These are phyloP conservation scores for Lipophrys pholis DNA, from an alignment of 2,113 vertebrate genomes.

Conservation along the genomic window DNA sequence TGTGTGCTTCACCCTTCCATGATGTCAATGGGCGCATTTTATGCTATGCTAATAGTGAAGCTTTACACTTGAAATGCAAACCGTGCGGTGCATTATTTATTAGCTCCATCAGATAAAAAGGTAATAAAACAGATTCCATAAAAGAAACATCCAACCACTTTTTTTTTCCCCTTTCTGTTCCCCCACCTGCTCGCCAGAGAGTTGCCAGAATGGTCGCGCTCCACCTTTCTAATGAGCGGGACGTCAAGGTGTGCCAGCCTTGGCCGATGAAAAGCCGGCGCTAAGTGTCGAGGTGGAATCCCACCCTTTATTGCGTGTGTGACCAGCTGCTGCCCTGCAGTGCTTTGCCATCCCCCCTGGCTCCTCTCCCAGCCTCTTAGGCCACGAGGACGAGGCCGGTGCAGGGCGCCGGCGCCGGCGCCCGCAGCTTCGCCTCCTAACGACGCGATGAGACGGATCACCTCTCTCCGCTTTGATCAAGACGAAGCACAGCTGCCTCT, in stretches of 20 bases:
- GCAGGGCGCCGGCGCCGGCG: conserved; percentile 20
- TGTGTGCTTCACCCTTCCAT: background rate
- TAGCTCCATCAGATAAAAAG: too few species aligned
- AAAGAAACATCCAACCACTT: background rate
- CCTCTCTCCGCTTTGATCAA: conserved; percentile 30
- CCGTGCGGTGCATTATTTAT: too few species aligned
- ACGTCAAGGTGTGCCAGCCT: conserved; percentile 10
- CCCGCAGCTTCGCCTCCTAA: conserved; percentile 21
- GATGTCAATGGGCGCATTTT: too few species aligned
- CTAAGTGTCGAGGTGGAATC: conserved; percentile 67
- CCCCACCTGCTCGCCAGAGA: background rate
- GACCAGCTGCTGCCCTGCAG: conserved; percentile 63
- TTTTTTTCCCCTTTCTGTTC: background rate
- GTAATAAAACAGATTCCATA: too few species aligned
- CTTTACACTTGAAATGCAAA: too few species aligned
- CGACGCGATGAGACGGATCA: conserved; percentile 45
- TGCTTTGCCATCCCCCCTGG: conserved; percentile 49
- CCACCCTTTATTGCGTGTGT: conserved; percentile 18
- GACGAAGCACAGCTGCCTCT: conserved; percentile 50
- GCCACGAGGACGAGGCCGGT: conserved; percentile 4
- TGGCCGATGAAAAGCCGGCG: conserved; percentile 36
- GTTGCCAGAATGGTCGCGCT: background rate
- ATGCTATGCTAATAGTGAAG: too few species aligned
- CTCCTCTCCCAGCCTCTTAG: conserved; percentile 50
- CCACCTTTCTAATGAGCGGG: conserved; percentile 41